Base-by-base conservation (phyloP, 1,140 invertebrate species). In the Magallana gigas region DNA sequence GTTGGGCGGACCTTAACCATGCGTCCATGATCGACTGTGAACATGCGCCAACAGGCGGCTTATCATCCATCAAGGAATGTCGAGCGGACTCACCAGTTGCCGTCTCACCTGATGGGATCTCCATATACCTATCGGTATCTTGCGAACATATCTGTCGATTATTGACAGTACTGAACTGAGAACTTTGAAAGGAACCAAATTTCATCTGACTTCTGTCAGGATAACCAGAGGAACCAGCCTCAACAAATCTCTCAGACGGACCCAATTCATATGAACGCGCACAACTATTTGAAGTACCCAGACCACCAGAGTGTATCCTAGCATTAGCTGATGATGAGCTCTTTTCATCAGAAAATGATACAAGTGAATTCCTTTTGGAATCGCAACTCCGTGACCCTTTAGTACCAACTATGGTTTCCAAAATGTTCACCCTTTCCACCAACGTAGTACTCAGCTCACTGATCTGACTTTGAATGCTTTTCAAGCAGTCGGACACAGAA, bases 381-480 rank as follows among this genome's bases (percentile, higher is more conserved):
- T 48, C 36, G 36, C 36, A 48, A 48, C 36, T 14, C 60, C 12
- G 11, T 62, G 60, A n/a, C 60, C 60, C 60, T 62, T 62, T 62
- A 62, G 8, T 62, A 62, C 60, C 60, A 62, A 62, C 18, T 62
- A 62, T 14, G 60, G 12, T 62, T 62, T 62, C 60, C 60, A 62
- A 62, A 62, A 62, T 62, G 60, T 62, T 62, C 60, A 62, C 60
- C 60, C 60, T 62, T 62, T 62, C 60, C 60, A 62, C 60, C 60
- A 48, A 62, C 60, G 60, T 62, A 62, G 60, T 62, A 62, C 9
- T 62, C 60, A 62, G 11, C 60, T 60, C 59, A 60, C 16, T 60
- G 9, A 12, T 60, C 59, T 48, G 5, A 48, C 36, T 48, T 48
- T 48, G 36, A 48, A 48, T 48, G 36, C 36, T 48, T 48, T 48